A percentile compares a stretch with the other conserved stretches of the same genome.
phyloP scores from a whole-genome alignment of 2,113 vertebrate species.

The Tympanuchus pallidicinctus region DNA sequence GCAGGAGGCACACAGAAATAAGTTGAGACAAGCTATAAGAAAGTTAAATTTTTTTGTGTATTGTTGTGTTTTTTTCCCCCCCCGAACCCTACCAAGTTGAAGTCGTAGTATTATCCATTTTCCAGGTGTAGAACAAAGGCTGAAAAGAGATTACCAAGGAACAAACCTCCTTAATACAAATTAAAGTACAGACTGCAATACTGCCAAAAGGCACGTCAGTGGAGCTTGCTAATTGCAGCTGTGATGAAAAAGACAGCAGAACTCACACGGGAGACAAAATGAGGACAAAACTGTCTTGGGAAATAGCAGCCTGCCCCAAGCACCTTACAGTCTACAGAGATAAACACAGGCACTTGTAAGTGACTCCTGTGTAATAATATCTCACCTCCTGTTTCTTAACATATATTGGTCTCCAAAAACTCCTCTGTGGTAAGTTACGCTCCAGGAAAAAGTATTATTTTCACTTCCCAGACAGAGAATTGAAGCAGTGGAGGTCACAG shows the following conservation, averaged over 20 bases:
- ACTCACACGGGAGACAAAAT: not conserved
- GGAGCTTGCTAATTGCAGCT: not conserved
- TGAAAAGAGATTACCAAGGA: not conserved
- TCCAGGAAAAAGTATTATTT: not conserved
- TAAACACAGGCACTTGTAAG: not conserved
- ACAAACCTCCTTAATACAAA: not conserved
- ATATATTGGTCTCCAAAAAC: not conserved
- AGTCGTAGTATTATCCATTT: not conserved
- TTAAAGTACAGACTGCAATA: not conserved
- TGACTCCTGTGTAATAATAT: not conserved
- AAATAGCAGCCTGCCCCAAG: not conserved
- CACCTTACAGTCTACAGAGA: not conserved
- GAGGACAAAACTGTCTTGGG: not conserved
- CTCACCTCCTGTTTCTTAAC: not conserved
- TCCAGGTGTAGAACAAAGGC: not conserved
- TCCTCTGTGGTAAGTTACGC: not conserved
- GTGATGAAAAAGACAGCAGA: not conserved
- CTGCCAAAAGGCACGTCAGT: not conserved
- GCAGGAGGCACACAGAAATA: not conserved
- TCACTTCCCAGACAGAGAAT: not conserved
- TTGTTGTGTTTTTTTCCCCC: accelerated
- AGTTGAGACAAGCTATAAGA: not conserved
- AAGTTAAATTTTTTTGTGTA: not conserved
- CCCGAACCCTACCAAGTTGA: not conserved
- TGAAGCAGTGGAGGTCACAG: not conserved